Base-by-base conservation (phyloP, 2,888 invertebrate genomes). In the Rotaria macrura region DNA sequence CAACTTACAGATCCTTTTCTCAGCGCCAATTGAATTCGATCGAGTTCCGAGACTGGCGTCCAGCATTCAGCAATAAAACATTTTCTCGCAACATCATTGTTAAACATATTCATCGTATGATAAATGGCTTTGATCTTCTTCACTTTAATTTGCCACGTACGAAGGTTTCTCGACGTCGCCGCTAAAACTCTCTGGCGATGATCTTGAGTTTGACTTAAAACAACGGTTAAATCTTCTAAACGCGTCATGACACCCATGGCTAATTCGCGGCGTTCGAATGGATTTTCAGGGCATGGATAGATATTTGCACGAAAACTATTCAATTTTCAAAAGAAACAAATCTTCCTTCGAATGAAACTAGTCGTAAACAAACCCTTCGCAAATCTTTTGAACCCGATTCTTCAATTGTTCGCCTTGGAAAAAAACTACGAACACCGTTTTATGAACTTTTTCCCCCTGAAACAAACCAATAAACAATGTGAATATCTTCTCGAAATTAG, bases 91-190 rank as follows among this genome's bases (percentile, higher is more conserved):
- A 99, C 98, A 91, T 99, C 98, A 93, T 99, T 92, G 91, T 97
- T 98, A 93, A 98, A 98, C 90, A 97, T 93, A 92, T 99, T 99
- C 89, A 99, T 92, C 0, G 97, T 97, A 92, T 97, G 96, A 92
- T 97, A 99, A 90, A 99, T 98, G 47, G 98, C 97, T 92, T 98
- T 98, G 90, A 98, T 97, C 92, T 99, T 98, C 89, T 96, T 94
- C 85, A 98, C 98, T 92, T 99, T 98, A 87, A 97, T 95, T 84
- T 91, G 90, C 98, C 99, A 99, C 91, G 96, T 96, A 92, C 97
- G 96, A 86, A 99, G 95, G 92, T 98, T 97, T 91, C 98, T 97
- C 0, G 98, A 97, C 0, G 98, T 98, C 0, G 98, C 97, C 0
- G 98, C 95, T 29, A 99, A 92, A 14, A 99, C 97, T 54, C 98